Conservation (phyloP, 2,113 vertebrate genomes). For the Oncorhynchus nerka region DNA sequence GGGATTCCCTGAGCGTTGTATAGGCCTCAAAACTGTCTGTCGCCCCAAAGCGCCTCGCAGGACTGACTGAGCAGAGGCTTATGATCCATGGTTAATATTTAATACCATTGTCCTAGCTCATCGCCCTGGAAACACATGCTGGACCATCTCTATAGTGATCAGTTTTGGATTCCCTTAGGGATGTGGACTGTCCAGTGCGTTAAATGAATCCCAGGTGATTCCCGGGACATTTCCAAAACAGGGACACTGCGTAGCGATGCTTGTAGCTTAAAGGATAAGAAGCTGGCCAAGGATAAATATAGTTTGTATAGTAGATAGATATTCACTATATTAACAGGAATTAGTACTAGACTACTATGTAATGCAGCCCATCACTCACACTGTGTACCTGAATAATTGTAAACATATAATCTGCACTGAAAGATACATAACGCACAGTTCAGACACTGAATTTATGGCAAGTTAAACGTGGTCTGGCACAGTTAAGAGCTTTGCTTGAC, state of each 20-base stretch:
- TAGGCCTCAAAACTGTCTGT: slow-evolving; percentile 42
- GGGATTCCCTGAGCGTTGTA: slow-evolving; percentile 45
- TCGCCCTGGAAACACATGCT: slow-evolving; percentile 61
- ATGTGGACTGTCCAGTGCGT: slow-evolving; percentile 53
- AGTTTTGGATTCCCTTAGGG: slow-evolving; percentile 72
- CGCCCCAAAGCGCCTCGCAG: slow-evolving; percentile 48
- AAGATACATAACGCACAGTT: too few species aligned
- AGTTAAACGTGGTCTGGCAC: too few species aligned
- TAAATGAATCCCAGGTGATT: slow-evolving; percentile 64
- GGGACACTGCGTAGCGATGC: slow-evolving; percentile 14
- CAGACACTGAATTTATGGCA: too few species aligned
- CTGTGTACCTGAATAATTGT: too few species aligned
- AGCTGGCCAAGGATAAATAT: too few species aligned
- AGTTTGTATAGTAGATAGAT: too few species aligned
- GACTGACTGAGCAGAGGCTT: slow-evolving; percentile 31
- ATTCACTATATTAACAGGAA: too few species aligned
- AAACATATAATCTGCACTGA: too few species aligned
- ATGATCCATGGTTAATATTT: slow-evolving; percentile 73
- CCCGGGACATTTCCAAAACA: slow-evolving; percentile 35
- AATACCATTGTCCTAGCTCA: slow-evolving; percentile 49
- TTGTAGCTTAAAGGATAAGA: background rate
- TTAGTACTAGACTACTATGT: too few species aligned
- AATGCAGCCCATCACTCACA: too few species aligned
- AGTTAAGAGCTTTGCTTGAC: too few species aligned
- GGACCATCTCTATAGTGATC: slow-evolving; percentile 57